Percentiles rank a stretch among this genome's conserved stretches.
Evolutionary conservation across 1,140 invertebrate species (phyloP).

Genomic region (Brevipalpus yothersi): DNA sequence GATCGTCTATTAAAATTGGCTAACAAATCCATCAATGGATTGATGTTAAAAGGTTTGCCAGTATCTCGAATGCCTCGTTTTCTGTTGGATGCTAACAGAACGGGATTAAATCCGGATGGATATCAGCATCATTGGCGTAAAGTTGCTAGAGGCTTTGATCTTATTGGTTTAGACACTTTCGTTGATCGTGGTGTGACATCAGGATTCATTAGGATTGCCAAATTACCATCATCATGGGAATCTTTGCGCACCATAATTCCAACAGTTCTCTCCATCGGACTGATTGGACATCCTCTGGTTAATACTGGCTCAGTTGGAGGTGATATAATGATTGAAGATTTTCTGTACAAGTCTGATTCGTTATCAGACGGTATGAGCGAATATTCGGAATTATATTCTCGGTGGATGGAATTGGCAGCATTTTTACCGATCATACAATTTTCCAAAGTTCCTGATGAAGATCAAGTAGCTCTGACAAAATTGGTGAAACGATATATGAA

Average conservation of each 20-base stretch:
- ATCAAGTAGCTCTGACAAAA: slow-evolving; percentile 44
- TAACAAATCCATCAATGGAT: slow-evolving; percentile 53
- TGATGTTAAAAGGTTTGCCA: slow-evolving; percentile 33
- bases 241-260: slow-evolving; percentile 49
- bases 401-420: slow-evolving; percentile 80
- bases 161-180: slow-evolving; percentile 3
- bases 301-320: slow-evolving; percentile 81
- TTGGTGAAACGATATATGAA: slow-evolving; percentile 42
- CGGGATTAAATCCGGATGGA: slow-evolving; percentile 26
- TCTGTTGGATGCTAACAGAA: slow-evolving; percentile 6
- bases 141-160: slow-evolving; percentile 12
- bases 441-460: slow-evolving; percentile 61
- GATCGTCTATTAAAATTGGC: slow-evolving; percentile 32
- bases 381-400: slow-evolving; percentile 51
- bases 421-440: slow-evolving; percentile 80
- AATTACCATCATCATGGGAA: slow-evolving; percentile 64
- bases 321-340: slow-evolving; percentile 22
- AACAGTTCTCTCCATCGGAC: slow-evolving; percentile 57
- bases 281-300: slow-evolving; percentile 67
- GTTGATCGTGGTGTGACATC: not conserved
- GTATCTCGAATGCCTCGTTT: slow-evolving; percentile 9
- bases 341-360: not conserved
- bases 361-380: not conserved
- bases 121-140: slow-evolving; percentile 36
- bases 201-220: slow-evolving; percentile 59